Conservation (phyloP, 30 jellyfish, hydroid and myxozoan genomes). For the Chrysaora quinquecirrha region DNA sequence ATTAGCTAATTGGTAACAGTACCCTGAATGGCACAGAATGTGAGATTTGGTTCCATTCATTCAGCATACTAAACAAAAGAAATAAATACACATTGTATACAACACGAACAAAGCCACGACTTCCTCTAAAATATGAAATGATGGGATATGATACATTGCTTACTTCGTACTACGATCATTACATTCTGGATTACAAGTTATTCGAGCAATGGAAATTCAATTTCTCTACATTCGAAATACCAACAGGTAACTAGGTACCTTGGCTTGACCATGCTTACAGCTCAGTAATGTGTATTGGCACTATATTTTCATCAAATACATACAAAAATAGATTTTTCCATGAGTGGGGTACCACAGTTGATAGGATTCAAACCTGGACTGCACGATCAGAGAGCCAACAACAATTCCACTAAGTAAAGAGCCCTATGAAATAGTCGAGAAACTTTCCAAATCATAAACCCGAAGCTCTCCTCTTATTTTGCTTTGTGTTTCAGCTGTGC, state of each 20-base stretch:
- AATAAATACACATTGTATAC: conserved; percentile 86
- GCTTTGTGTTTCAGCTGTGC: no score
- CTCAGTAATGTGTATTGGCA: no score
- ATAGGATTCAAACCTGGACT: no score
- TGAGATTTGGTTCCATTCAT: conserved; percentile 82
- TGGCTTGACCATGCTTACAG: no score
- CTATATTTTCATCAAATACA: no score
- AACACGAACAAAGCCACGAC: conserved; percentile 73
- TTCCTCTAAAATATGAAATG: conserved; percentile 93
- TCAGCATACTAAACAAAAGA: conserved; percentile 76
- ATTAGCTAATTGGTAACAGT: conserved; percentile 82
- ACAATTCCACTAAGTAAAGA: no score
- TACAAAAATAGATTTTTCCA: no score
- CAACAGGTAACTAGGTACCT: conserved; percentile 88
- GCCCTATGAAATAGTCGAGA: no score
- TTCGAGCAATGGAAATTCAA: conserved; percentile 88
- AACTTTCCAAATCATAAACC: no score
- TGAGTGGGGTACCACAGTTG: no score
- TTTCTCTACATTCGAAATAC: conserved; percentile 68
- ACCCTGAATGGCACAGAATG: conserved; percentile 78
- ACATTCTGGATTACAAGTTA: conserved; percentile 64
- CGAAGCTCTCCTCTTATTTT: no score
- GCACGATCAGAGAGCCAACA: no score
- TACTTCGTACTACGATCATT: conserved; percentile 90
- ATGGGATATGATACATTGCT: conserved; percentile 94